Base-by-base conservation (phyloP, 1,140 invertebrate species). In the Lepidotrigona ventralis region DNA sequence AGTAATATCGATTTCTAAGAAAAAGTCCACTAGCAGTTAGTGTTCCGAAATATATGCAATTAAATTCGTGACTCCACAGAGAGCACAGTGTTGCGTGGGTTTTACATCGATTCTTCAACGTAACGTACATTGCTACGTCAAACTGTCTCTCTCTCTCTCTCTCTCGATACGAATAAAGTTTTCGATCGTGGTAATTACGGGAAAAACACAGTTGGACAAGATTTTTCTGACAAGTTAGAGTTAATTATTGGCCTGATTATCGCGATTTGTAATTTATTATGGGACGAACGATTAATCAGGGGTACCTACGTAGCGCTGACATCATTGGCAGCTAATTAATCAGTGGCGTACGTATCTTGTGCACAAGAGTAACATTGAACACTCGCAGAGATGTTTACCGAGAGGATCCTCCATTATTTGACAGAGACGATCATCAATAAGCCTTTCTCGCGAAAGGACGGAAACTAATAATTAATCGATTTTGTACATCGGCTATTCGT, bases 251-350 rank as follows among this genome's bases (percentile, higher is more conserved):
- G 8, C 51, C 56, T 54, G 15, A 69, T 82, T 77, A 77, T 66
- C 29, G 17, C 5, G 17, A 39, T 19, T 17, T 17, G 68, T 79
- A 72, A 83, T 71, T 83, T 63, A 78, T 77, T 83, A 71, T 79
- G 39, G 58, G n/a, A 70, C 19, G 53, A 54, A 60, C 29, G 58
- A 83, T 83, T 79, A 83, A 79, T 83, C 68, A 64, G 58, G 51
- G n/a, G 54, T 29, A 17, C 3, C 51, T 64, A 64, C 76, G 68
- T 60, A 71, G n/a, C 69, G 56, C 76, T 63, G 68, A 63, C 66
- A 63, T 64, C 81, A 79, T 66, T 71, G 76, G 29, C 76, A 66
- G 77, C 69, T 79, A 83, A 79, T 79, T 83, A 79, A 58, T 83
- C 76, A 79, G 51, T 56, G 29, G 14, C 51, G 39, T 63, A 54